These are phyloP conservation scores for Baryphthengus martii DNA, from an alignment of 2,113 vertebrate species.

Conservation along the genomic window DNA sequence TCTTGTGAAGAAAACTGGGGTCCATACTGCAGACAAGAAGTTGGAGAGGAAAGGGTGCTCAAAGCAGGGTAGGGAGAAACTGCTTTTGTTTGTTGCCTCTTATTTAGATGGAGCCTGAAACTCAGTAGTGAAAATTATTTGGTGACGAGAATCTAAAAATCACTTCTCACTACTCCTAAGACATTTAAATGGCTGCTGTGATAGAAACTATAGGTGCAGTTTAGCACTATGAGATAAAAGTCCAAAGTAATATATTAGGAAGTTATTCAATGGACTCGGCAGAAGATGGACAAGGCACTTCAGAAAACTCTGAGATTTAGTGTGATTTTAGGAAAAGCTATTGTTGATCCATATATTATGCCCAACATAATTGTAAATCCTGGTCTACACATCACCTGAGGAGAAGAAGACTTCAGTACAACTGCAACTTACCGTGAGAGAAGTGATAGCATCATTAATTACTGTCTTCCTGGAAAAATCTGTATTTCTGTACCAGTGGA, in stretches of 20 bases:
- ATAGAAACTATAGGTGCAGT: neutral
- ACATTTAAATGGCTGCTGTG: neutral
- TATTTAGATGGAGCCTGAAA: neutral
- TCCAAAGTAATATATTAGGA: too few species aligned
- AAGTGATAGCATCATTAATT: neutral
- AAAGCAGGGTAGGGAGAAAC: neutral
- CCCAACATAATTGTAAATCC: neutral
- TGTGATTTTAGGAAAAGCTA: neutral
- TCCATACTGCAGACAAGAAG: fast-evolving
- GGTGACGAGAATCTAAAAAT: neutral
- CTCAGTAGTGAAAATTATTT: neutral
- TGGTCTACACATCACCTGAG: neutral
- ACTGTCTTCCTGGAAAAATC: neutral
- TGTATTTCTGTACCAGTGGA: neutral
- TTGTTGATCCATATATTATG: neutral
- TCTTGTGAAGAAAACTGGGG: neutral
- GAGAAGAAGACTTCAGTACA: neutral
- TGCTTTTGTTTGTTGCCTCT: neutral
- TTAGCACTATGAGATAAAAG: neutral
- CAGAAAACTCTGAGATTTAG: neutral
- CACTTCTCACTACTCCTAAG: neutral
- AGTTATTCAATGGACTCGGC: neutral
- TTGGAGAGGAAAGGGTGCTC: neutral
- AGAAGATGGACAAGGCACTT: neutral
- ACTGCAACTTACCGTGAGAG: neutral